phyloP scores from a whole-genome alignment of 2,797 vertebrate species.

The Halcyon smyrnensis region DNA sequence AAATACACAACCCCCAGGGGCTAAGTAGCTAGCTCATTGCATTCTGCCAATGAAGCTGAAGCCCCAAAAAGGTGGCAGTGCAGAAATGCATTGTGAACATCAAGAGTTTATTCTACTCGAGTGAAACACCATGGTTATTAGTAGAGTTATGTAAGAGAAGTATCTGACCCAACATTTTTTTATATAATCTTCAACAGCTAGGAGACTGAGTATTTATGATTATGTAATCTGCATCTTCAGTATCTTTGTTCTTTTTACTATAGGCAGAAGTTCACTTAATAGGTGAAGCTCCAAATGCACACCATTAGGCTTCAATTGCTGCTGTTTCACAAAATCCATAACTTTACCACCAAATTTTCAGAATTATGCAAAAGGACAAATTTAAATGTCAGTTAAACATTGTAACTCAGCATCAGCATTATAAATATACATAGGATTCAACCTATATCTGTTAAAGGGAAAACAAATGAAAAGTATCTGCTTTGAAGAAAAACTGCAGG shows the following conservation, averaged over 20 bases:
- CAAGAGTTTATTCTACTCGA: neutral
- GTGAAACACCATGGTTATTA: neutral
- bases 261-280: neutral
- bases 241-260: neutral
- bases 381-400: neutral
- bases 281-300: neutral
- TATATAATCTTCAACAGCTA: neutral
- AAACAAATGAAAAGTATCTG: neutral
- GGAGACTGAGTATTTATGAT: neutral
- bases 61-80: neutral
- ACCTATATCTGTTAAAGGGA: neutral
- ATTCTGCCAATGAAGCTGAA: neutral
- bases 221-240: neutral
- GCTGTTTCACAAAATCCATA: neutral
- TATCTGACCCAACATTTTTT: neutral
- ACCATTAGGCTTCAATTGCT: neutral
- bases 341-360: neutral
- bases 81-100: rapidly evolving
- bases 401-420: neutral
- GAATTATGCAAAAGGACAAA: neutral
- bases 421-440: neutral
- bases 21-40: neutral
- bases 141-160: neutral
- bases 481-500: neutral
- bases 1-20: neutral